Evolutionary conservation across 2,888 invertebrate species (phyloP), one percentile per base, ranked within the genome.

Genomic region (Cantharis lateralis): DNA sequence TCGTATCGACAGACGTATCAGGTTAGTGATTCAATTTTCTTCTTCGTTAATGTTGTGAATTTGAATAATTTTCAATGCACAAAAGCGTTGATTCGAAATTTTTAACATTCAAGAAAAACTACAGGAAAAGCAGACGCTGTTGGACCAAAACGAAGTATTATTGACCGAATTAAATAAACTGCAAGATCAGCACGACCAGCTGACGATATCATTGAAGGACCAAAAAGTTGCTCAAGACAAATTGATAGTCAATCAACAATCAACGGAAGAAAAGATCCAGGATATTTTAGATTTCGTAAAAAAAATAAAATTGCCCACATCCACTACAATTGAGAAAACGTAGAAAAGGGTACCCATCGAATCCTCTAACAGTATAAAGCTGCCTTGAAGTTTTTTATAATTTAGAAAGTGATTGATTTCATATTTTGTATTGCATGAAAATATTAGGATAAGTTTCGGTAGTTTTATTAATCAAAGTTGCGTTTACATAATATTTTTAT

Each of bases 161-260:
- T 82, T 84, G 32, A 87, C 86, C 28, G 88, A 88, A 83, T 81
- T 89, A 79, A 87, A 85, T 5, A 85, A 86, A 77, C 83, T 89
- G 20, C 88, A 89, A 83, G 86, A 88, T 78, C 85, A 85, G 20
- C 88, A 88, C 82, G 88, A 88, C n/a, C 86, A 88, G 81, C 82
- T 89, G 75, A 86, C 87, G 20, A 86, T 87, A 72, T 87, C 88
- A 11, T 80, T 89, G 71, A 87, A 85, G 81, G 85, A 84, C 70
- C 88, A 88, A 80, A 84, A 87, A 78, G 82, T 79, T 26, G 83
- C 86, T 76, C 86, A 86, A 72, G 86, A 88, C 70, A 83, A 87
- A 75, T 82, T 89, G 71, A 80, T 85, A 68, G 82, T 81, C 72
- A 84, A 82, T 70, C 86, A 87, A 72, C 82, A 85, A 62, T 82